These are phyloP conservation scores for Daktulosphaira vitifoliae DNA, from an alignment of 1,140 invertebrate genomes.

Conservation along the genomic window DNA sequence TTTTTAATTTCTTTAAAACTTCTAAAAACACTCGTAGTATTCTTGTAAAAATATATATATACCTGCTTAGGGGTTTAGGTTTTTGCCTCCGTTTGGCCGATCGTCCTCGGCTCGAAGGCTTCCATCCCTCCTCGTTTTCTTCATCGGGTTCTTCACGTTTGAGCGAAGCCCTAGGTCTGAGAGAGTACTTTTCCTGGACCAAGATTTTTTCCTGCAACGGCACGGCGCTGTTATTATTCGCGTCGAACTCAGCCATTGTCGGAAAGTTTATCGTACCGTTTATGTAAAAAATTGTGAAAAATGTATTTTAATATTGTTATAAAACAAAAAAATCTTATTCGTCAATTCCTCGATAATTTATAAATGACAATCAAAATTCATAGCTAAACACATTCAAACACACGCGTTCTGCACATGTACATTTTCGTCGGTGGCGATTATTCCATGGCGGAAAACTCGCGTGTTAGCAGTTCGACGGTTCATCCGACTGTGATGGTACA, in stretches of 20 bases:
- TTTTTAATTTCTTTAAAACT: too few relatives aligned
- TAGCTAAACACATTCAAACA: neutral
- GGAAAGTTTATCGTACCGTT: too few relatives aligned
- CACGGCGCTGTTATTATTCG: constrained; percentile 37
- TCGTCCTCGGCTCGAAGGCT: constrained; percentile 34
- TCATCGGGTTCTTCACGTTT: constrained; percentile 37
- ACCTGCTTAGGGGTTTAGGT: constrained; percentile 78
- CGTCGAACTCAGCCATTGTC: constrained; percentile 38
- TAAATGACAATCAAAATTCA: constrained; percentile 32
- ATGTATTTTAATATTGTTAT: too few relatives aligned
- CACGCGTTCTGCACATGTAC: too few relatives aligned
- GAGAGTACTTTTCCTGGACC: constrained; percentile 37
- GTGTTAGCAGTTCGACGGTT: neutral
- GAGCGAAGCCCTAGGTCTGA: constrained; percentile 36
- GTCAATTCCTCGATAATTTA: too few relatives aligned
- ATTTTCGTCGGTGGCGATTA: too few relatives aligned
- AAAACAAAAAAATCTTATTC: too few relatives aligned
- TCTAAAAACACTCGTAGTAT: too few relatives aligned
- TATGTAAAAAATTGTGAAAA: too few relatives aligned
- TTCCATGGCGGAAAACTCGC: neutral
- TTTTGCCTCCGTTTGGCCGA: constrained; percentile 51
- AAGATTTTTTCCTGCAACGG: constrained; percentile 35
- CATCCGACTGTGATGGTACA: neutral
- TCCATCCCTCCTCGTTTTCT: constrained; percentile 36
- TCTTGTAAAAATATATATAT: too few relatives aligned